Base-by-base conservation (phyloP, 1,140 invertebrate genomes). In the Micrasema minimum region DNA sequence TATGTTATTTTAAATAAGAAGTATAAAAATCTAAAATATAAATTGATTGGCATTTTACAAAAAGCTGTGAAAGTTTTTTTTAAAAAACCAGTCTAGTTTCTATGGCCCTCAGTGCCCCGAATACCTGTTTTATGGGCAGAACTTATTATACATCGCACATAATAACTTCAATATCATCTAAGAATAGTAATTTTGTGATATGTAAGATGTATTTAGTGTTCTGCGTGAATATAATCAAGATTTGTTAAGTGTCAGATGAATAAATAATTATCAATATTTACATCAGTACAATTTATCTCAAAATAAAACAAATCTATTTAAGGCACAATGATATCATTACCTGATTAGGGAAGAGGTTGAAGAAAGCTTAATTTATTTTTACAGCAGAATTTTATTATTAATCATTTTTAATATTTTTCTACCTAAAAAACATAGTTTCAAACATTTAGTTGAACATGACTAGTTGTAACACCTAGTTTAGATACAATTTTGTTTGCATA, bases 211-310 rank as follows among this genome's bases (percentile, higher is more conserved):
- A 20, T 5, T 48, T 20, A 14, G 51, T 55, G 26, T 31, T 35
- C 20, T 35, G 23, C 20, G 46, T 48, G 18, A 7, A 6, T n/a
- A 35, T 53, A 38, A 14, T 35, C 35, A 7, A 41, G 22, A 20
- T 41, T 10, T 11, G 7, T 26, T 7, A 12, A 35, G 31, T 41
- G 37, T 38, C 18, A 41, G 10, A 2, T 11, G 23, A 41, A 22
- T 38, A 43, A 22, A 41, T 59, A 41, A 22, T 18, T 12, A 18
- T 57, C 12, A 37, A 7, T 59, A 59, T 59, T 59, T 59, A 59
- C 55, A 59, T 59, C 55, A 59, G 55, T 59, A 59, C 55, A 59
- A 59, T 59, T 59, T 38, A 59, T 59, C 37, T 59, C 37, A 38
- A 59, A 59, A 38, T 59, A 59, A 59, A 59, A 59, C 16, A 41